Base-by-base conservation (phyloP, 2,797 vertebrate genomes). In the Capromys pilorides region DNA sequence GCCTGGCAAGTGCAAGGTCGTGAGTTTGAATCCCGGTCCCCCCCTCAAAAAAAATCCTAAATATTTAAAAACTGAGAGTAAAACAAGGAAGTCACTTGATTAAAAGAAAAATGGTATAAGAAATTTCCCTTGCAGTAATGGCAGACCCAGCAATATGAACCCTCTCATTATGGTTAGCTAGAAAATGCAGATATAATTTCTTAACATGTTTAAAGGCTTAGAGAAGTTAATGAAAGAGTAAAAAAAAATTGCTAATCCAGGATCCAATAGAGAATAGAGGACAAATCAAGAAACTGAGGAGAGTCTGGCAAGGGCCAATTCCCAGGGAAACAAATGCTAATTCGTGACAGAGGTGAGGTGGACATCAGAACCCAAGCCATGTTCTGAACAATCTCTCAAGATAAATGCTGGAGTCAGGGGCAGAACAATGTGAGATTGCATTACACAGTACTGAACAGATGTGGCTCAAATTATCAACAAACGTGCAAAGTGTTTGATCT, bases 61-160 rank as follows among this genome's bases (percentile, higher is more conserved):
- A 82, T 95, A 95, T 91, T 94, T 93, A 75, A 94, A 93, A 91
- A n/a, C 57, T 80, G 88, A 75, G 41, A 82, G 51, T 69, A 67
- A n/a, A 91, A 93, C 86, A 93, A 78, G 39, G 18, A 9, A 75
- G 80, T 90, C 61, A 85, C 28, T 39, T 90, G 57, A 88, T 69
- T 31, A 57, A 66, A 75, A 49, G 59, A 88, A 83, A 83, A 83
- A 67, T 45, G 3, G 2, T n/a, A 28, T 67, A 57, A 80, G 66
- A 86, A 88, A 95, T 69, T 88, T 28, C 36, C 81, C 45, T 86
- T 88, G 22, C 45, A 85, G 4, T 81, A 94, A 86, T 12, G 73
- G 75, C 8, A 93, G 33, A 89, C 8, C 62, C 84, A n/a, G 61
- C 39, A 62, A 90, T 26, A 90, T 2, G 11, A 39, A 66, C 73